Evolutionary conservation across 2,888 invertebrate species (phyloP), one percentile per base, ranked within the genome.

Genomic region (Eustalomyia histrio): DNA sequence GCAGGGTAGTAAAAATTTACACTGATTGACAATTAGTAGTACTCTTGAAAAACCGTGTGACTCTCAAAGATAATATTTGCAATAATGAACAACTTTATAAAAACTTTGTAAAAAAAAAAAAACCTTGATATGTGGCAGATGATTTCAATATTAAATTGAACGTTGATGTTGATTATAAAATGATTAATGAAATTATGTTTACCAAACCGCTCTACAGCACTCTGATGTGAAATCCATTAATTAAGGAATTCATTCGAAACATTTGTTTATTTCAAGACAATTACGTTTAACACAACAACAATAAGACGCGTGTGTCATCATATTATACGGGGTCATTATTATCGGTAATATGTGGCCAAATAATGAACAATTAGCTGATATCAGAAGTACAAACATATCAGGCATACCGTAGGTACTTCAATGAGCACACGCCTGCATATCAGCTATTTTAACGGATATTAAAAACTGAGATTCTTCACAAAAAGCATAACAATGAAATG

Each of bases 311-410:
- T 72, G 72, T 76, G 64, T 74, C 58, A 50, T 74, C 58, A 50
- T 60, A n/a, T n/a, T n/a, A 76, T 76, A 69, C 75, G 80, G 76
- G 73, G 68, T 80, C 72, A 81, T 74, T 81, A 76, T 76, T 61
- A 73, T 61, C 58, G 47, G 18, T 21, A 53, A 50, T 63, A 64
- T 76, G 65, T 74, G 80, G 68, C 53, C 72, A 65, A 69, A 69
- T 73, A 76, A 68, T 47, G 47, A 68, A 76, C 55, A 81, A 81
- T 81, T 81, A 76, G 76, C 73, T 76, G 58, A 68, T 69, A 69
- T 63, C 74, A 50, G 60, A 57, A 64, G 68, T 16, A 57, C 61
- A 53, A 64, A 24, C 74, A 65, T 39, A 47, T 39, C 58, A 52
- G 10, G 35, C 64, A 65, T 29, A 50, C 21, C 14, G 10, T 39